Evolutionary conservation across 2,888 invertebrate genomes (phyloP).

Genomic region (Cordilura impudica): DNA sequence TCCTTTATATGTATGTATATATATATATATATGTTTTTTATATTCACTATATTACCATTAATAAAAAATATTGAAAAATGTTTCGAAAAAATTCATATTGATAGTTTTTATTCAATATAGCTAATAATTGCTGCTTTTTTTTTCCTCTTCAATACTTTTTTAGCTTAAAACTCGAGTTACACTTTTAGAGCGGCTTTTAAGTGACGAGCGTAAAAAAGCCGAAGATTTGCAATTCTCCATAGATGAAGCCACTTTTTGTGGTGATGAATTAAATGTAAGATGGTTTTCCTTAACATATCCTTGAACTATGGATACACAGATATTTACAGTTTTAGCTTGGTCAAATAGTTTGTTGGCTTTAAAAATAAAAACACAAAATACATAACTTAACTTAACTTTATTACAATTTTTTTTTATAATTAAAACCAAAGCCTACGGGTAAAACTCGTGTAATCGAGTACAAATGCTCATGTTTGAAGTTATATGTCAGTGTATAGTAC

Average conservation of each 20-base stretch:
- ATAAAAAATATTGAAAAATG: slow-evolving; percentile 62
- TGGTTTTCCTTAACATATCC: neutral
- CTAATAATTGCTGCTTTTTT: slow-evolving; percentile 53
- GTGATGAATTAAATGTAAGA: slow-evolving; percentile 91
- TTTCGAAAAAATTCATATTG: slow-evolving; percentile 50
- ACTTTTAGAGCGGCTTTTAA: slow-evolving; percentile 82
- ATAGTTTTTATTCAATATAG: slow-evolving; percentile 37
- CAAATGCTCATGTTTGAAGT: too few species aligned
- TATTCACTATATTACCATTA: slow-evolving; percentile 38
- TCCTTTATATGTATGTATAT: neutral
- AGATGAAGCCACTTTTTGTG: slow-evolving; percentile 94
- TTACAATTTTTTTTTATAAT: too few species aligned
- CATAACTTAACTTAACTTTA: too few species aligned
- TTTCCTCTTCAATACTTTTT: slow-evolving; percentile 47
- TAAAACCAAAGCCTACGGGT: too few species aligned
- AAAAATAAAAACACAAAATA: too few species aligned
- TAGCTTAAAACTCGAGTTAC: slow-evolving; percentile 81
- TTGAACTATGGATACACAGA: slow-evolving; percentile 48
- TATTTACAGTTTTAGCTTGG: too few species aligned
- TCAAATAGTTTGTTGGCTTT: too few species aligned
- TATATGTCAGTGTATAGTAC: too few species aligned
- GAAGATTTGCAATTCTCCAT: slow-evolving; percentile 94
- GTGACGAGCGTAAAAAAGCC: slow-evolving; percentile 88
- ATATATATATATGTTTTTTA: slow-evolving; percentile 41
- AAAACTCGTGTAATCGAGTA: too few species aligned